Base-by-base conservation (phyloP, 35 echinoderm and acorn worm genomes). In the Heliocidaris tuberculata region DNA sequence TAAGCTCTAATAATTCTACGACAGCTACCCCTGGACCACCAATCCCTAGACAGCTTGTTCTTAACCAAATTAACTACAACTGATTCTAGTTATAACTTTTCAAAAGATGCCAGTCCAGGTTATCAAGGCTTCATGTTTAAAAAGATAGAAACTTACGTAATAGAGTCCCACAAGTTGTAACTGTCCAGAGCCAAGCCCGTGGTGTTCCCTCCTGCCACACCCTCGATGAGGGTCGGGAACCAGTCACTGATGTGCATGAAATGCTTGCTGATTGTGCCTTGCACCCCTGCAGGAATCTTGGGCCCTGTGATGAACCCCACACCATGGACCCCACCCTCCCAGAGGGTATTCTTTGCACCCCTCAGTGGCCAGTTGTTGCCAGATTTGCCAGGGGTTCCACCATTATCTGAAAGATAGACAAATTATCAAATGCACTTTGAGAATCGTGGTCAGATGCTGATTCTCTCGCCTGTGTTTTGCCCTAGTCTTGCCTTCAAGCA, bases 241-340 rank as follows among this genome's bases (percentile, higher is more conserved):
- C 96, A 95, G 94, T 97, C 96, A 27, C 94, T 95, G 71, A 96
- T 89, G 90, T 96, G 96, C 94, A 96, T 96, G 32, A 96, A 47
- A 24, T 96, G 94, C 31, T 71, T 93, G 78, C 65, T 85, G 13
- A 87, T 48, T 6, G 96, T 97, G 10, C 96, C 96, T 93, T 49
- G 95, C 49, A 97, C 50, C 4, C 29, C 93, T 54, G 59, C 48
- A 31, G 96, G 96, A 9, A 96, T 49, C 30, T 85, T 49, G 19
- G 94, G 94, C 1, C 96, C 92, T 19, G 90, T 93, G 5, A 97
- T 90, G 59, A 97, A 97, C 0, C 96, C 96, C 31, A 88, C 94
- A 29, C 96, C 96, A 9, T 90, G 88, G 47, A 97, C 65, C 31
- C 96, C 96, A 10, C 96, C 96, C 47, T 97, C 96, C 96, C 96